A percentile compares a stretch with the other conserved stretches of the same genome.
Evolutionary conservation across 2,113 vertebrate genomes (phyloP).

Genomic region (Collichthys lucidus): DNA sequence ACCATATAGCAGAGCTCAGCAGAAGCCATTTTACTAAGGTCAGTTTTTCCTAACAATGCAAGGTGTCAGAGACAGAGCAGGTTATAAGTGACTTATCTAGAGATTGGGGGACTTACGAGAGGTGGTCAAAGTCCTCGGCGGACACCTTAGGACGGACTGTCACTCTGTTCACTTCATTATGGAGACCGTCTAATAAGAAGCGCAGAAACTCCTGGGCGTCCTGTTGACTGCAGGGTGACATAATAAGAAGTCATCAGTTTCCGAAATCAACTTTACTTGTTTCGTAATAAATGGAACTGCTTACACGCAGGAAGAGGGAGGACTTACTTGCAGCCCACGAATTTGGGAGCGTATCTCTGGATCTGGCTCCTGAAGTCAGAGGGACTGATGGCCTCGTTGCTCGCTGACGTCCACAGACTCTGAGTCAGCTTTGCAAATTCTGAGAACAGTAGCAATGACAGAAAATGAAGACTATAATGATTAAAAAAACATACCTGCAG

Average conservation of each 20-base stretch:
- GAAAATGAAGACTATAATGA: conserved; percentile 1
- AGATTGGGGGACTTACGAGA: conserved; percentile 86
- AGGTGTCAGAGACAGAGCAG: not conserved
- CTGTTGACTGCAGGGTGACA: conserved; percentile 87
- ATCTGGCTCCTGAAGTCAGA: conserved; percentile 96
- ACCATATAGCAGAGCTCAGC: not conserved
- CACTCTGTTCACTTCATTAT: conserved; percentile 94
- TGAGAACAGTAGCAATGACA: conserved; percentile 48
- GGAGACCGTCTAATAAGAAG: conserved; percentile 93
- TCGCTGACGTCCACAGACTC: conserved; percentile 91
- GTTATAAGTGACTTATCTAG: conserved; percentile 52
- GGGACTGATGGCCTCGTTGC: conserved; percentile 91
- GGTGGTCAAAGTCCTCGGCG: conserved; percentile 89
- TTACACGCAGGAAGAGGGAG: too few species aligned
- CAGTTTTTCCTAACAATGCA: not conserved
- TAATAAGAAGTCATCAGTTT: not conserved
- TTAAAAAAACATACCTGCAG: not conserved
- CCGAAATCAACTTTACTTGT: too few species aligned
- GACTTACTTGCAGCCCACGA: conserved; percentile 95
- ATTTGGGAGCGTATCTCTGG: conserved; percentile 93
- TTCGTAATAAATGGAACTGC: not conserved
- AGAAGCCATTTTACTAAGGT: too few species aligned
- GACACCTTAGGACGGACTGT: conserved; percentile 81
- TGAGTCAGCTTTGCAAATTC: conserved; percentile 96
- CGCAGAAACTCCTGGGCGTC: conserved; percentile 97